These are phyloP conservation scores for Epinotia nisella DNA, from an alignment of 2,888 invertebrate genomes.

Conservation along the genomic window DNA sequence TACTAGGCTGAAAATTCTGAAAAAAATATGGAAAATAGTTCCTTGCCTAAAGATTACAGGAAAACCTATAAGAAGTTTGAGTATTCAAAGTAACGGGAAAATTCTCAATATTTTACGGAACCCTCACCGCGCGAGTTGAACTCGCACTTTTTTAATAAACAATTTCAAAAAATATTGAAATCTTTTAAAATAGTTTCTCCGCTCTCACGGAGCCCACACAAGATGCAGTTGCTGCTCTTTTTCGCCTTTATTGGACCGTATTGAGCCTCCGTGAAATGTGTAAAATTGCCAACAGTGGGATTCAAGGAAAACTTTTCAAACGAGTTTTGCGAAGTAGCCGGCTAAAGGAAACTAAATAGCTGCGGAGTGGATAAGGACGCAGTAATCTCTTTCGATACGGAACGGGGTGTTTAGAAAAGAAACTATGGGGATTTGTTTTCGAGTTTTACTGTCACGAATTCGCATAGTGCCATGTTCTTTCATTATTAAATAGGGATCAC, in stretches of 20 bases:
- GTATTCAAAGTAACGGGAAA: too few species aligned
- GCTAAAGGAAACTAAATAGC: constrained; percentile 61
- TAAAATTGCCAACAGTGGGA: constrained; percentile 69
- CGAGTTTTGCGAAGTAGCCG: constrained; percentile 61
- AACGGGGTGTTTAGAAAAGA: constrained; percentile 48
- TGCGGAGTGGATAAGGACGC: constrained; percentile 50
- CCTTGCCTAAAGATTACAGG: too few species aligned
- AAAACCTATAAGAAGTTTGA: too few species aligned
- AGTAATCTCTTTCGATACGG: constrained; percentile 34
- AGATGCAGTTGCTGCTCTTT: constrained; percentile 54
- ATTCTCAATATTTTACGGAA: too few species aligned
- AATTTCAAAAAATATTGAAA: too few species aligned
- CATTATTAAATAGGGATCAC: neutral
- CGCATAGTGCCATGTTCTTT: neutral
- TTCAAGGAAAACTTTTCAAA: constrained; percentile 64
- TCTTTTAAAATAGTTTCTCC: constrained; percentile 1
- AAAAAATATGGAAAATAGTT: too few species aligned
- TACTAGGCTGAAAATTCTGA: too few species aligned
- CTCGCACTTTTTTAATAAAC: too few species aligned
- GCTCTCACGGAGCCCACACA: constrained; percentile 44
- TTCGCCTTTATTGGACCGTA: constrained; percentile 66
- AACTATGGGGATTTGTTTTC: constrained; percentile 49
- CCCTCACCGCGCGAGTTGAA: too few species aligned
- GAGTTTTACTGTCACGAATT: constrained; percentile 38
- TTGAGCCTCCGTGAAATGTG: constrained; percentile 70